Conservation (phyloP, 1,140 invertebrate species). For the Stegodyphus mimosarum region DNA sequence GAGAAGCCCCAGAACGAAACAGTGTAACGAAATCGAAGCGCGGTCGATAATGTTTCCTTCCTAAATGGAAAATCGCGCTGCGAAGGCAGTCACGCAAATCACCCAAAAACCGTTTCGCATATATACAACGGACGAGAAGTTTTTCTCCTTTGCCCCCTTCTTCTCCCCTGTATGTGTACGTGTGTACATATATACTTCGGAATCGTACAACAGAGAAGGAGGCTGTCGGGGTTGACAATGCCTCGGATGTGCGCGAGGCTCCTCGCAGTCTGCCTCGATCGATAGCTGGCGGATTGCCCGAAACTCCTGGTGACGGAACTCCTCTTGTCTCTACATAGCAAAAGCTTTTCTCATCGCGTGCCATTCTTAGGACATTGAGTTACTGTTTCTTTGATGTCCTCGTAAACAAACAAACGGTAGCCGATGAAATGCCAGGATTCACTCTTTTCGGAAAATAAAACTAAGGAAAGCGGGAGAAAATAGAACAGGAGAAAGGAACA, state of each 20-base stretch:
- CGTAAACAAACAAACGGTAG: too few species aligned
- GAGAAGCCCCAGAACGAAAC: too few species aligned
- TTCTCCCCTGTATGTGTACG: constrained; percentile 17
- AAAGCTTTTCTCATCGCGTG: constrained; percentile 6
- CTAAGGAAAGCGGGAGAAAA: too few species aligned
- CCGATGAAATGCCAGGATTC: too few species aligned
- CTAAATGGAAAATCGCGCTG: too few species aligned
- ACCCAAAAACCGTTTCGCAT: not conserved
- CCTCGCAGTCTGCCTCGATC: constrained; percentile 35
- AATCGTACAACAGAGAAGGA: constrained; percentile 20
- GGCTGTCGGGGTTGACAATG: constrained; percentile 13
- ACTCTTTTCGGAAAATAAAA: too few species aligned
- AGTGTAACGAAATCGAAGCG: too few species aligned
- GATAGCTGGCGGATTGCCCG: constrained; percentile 54
- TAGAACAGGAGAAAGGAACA: too few species aligned
- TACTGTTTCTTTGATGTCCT: not conserved
- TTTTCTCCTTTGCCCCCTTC: not conserved
- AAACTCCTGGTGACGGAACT: constrained; percentile 10
- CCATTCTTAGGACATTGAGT: constrained; percentile 12
- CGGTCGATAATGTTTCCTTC: too few species aligned
- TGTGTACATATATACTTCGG: constrained; percentile 9
- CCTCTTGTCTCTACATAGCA: constrained; percentile 20
- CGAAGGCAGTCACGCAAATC: not conserved
- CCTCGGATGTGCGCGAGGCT: constrained; percentile 14
- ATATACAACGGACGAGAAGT: not conserved